A percentile compares a stretch with the other conserved stretches of the same genome.
phyloP scores from a whole-genome alignment of 2,888 invertebrate genomes.

The Drosophila melanosoma region DNA sequence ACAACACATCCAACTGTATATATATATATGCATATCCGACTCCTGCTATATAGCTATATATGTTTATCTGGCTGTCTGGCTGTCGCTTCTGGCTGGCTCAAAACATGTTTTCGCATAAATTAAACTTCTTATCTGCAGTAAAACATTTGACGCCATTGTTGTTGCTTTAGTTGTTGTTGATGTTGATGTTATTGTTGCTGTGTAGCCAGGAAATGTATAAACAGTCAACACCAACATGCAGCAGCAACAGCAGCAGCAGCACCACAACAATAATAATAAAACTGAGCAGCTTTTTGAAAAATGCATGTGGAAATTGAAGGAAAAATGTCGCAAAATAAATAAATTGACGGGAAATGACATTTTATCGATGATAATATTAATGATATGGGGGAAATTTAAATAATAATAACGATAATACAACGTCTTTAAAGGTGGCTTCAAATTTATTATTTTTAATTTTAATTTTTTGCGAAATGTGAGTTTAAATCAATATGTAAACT shows the following conservation, averaged over 20 bases:
- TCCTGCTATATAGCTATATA: constrained; percentile 39
- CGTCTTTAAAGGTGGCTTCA: neutral
- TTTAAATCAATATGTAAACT: neutral
- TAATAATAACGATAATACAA: neutral
- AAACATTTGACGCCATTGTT: constrained; percentile 76
- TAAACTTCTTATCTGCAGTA: constrained; percentile 81
- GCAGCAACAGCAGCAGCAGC: constrained; percentile 21
- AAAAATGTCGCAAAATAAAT: constrained; percentile 60
- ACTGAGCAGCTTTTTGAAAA: constrained; percentile 16
- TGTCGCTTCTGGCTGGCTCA: constrained; percentile 56
- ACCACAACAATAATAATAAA: constrained; percentile 39
- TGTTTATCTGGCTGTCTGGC: constrained; percentile 60
- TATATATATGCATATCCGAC: constrained; percentile 4
- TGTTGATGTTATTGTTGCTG: constrained; percentile 35
- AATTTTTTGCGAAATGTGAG: neutral
- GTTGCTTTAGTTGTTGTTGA: constrained; percentile 41
- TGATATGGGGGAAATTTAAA: constrained; percentile 45
- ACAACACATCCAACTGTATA: constrained; percentile 19
- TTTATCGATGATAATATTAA: constrained; percentile 71
- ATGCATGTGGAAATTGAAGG: constrained; percentile 15
- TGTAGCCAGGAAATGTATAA: constrained; percentile 59
- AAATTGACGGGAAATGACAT: constrained; percentile 61
- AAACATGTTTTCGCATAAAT: constrained; percentile 83
- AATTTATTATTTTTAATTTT: neutral
- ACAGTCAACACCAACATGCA: constrained; percentile 35